Evolutionary conservation across 30 jellyfish, hydroid and myxozoan genomes (phyloP), one percentile per base, ranked within the genome.

Genomic region (Hydra vulgaris): DNA sequence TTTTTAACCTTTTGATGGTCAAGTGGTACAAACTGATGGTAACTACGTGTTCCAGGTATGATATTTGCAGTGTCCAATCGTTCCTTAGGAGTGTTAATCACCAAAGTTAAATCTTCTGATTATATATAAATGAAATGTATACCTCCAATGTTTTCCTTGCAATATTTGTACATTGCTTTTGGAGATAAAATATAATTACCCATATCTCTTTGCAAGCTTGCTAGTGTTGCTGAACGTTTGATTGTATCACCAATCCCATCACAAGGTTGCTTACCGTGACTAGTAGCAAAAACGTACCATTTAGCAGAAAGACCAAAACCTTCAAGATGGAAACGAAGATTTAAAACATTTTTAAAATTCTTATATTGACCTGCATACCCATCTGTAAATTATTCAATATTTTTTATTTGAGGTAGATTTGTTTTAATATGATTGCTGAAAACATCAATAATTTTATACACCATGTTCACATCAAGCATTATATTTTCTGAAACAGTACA

Each of bases 11-110:
- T 40, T 40, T 40, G 61, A 40, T 40, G 61, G 61, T 16, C 75
- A 68, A 71, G 79, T 19, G 95, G 95, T 8, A 22, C 81, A 79
- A 79, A 78, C 53, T 85, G 95, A 79, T 85, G 91, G 76, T 23
- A 80, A 7, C 85, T 55, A 40, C 89, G 56, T 25, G 95, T 85
- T 70, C 91, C 90, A 3, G 89, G 89, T 26, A 79, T 22, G 22
- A 89, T 70, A 21, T 53, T 79, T 54, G 95, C 86, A 54, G 72
- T 27, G 17, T 17, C 23, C 17, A 70, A 80, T 72, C 95, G 71
- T 21, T 78, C 27, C 73, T 79, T 53, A 26, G 78, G 73, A 72
- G 21, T 25, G 23, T 53, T 53, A 27, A 79, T 81, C 24, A 54
- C 52, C 56, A 12, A 54, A 7, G 53, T 54, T 26, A 79, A 24